Evolutionary conservation across 2,888 invertebrate genomes (phyloP), one percentile per base, ranked within the genome.

Genomic region (Teleiodes luculella): DNA sequence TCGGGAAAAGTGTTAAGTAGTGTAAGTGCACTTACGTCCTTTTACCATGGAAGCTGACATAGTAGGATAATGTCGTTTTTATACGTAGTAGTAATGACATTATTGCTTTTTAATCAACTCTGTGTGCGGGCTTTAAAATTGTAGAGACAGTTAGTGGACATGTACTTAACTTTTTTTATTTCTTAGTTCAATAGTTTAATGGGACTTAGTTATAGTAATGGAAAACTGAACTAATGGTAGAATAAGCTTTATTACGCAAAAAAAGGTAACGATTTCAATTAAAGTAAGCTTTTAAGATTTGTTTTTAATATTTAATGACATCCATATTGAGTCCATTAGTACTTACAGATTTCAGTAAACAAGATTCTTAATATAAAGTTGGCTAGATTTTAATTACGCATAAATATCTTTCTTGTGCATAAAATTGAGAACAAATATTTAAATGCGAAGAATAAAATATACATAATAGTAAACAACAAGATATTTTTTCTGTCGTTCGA

Each of bases 41-140:
- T 51, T 51, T 50, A 30, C 20, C 2, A 14, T 11, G 30, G 39
- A n/a, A 51, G 14, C 37, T 20, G 31, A 54, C 57, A 58, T 59
- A 59, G 57, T 57, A 52, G 45, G 55, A 55, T 82, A 83, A 82
- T 81, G 76, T 64, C 55, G 72, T 83, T 85, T 83, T 85, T 84
- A 75, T 74, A 53, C 57, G 59, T 39, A 54, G 58, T 62, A 66
- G 73, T 83, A 80, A 83, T 81, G 78, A 70, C 75, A 78, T 84
- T 85, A 85, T 80, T 74, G 76, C 78, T 76, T 82, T 83, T 76
- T 83, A 84, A 83, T 85, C 78, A 80, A 72, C 81, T 59, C 66
- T 60, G 76, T 78, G 84, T 83, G 86, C 70, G 83, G 82, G 70
- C 78, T 67, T 60, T 51, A 48, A 46, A 31, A 47, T 51, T 46